phyloP scores from a whole-genome alignment of 2,888 invertebrate species.

The Mantis religiosa region DNA sequence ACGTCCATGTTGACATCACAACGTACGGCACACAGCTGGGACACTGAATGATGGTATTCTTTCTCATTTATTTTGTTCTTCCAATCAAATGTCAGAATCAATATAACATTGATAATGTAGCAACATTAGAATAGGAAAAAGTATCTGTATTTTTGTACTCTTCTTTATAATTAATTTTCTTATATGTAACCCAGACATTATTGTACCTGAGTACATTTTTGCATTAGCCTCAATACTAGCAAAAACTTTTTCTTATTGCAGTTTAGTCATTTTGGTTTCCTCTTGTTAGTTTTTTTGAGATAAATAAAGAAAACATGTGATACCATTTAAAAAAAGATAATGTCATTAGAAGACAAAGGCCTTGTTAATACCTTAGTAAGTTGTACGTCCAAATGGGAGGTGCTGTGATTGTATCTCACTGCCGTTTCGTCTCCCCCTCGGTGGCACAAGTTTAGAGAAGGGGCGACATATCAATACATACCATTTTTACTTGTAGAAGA shows the following conservation, averaged over 20 bases:
- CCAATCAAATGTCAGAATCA: neutral
- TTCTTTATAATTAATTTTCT: constrained; percentile 19
- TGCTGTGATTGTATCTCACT: neutral
- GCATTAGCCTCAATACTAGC: neutral
- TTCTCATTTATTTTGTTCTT: neutral
- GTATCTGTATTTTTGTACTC: constrained; percentile 23
- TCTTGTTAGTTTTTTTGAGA: neutral
- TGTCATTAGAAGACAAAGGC: neutral
- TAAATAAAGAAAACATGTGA: constrained; percentile 7
- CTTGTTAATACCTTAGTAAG: neutral
- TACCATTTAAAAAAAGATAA: neutral
- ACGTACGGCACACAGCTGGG: neutral
- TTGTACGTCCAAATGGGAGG: neutral
- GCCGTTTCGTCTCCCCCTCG: neutral
- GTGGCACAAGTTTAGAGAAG: neutral
- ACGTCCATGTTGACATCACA: too few species aligned
- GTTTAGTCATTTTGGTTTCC: neutral
- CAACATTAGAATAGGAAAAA: constrained; percentile 7
- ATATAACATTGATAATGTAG: neutral
- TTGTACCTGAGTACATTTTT: constrained; percentile 16
- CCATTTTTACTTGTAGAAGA: constrained; percentile 11
- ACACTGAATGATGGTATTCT: too few species aligned
- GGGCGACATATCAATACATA: neutral
- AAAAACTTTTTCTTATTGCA: neutral
- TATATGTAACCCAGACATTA: constrained; percentile 1